phyloP scores from a whole-genome alignment of 2,797 vertebrate species.

The Rhabdomys pumilio region DNA sequence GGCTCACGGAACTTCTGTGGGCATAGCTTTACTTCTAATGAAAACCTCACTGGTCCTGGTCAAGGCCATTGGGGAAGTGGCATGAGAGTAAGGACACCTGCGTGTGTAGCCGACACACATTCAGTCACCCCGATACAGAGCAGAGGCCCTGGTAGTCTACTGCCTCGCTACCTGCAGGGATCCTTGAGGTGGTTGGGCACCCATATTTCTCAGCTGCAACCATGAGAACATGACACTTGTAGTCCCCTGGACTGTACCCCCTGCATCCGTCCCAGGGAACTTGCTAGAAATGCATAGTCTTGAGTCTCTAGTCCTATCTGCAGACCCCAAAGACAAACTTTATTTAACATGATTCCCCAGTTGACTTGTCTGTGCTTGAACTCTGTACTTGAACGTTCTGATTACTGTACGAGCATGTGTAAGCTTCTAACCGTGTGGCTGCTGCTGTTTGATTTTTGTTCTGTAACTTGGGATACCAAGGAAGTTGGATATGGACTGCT shows the following conservation, averaged over 20 bases:
- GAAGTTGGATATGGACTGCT: not conserved
- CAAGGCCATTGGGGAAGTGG: not conserved
- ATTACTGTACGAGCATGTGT: not conserved
- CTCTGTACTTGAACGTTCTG: not conserved
- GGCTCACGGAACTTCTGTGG: not conserved
- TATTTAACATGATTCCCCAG: not conserved
- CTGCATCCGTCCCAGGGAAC: not conserved
- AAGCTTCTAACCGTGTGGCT: not conserved
- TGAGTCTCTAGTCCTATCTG: not conserved
- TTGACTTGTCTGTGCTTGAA: not conserved
- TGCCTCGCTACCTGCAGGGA: not conserved
- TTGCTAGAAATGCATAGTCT: not conserved
- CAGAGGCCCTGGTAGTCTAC: not conserved
- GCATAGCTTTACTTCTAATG: not conserved
- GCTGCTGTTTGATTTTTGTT: not conserved
- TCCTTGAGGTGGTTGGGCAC: not conserved
- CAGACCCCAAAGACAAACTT: not conserved
- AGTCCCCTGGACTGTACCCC: not conserved
- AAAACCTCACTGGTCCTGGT: not conserved
- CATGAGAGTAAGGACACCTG: not conserved
- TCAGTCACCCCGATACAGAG: not conserved
- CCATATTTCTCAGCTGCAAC: not conserved
- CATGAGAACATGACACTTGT: not conserved
- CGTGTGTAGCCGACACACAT: not conserved
- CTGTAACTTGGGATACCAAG: not conserved